Percentiles rank a stretch among this genome's conserved stretches.
Evolutionary conservation across 2,113 vertebrate species (phyloP).

Genomic region (Cololabis saira): DNA sequence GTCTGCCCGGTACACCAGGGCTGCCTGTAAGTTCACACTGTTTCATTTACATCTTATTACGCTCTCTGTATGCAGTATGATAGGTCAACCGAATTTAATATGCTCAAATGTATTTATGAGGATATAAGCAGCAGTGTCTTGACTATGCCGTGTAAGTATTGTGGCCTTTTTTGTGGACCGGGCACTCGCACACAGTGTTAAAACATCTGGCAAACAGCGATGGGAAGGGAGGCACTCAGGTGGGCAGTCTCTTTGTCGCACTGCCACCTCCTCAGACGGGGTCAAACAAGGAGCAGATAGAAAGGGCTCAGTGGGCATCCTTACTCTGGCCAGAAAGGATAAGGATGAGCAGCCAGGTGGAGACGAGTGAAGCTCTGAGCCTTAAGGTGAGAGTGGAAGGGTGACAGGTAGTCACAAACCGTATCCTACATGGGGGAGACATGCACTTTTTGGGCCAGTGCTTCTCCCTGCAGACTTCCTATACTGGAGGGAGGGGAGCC

Average conservation of each 20-base stretch:
- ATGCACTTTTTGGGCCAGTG: conserved; percentile 61
- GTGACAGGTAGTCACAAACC: conserved; percentile 57
- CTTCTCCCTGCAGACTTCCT: conserved; percentile 76
- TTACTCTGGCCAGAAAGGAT: conserved; percentile 40
- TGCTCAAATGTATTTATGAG: conserved; percentile 10
- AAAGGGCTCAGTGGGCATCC: conserved; percentile 51
- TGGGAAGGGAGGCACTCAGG: conserved; percentile 72
- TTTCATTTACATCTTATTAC: conserved; percentile 51
- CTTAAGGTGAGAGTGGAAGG: conserved; percentile 14
- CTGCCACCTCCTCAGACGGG: conserved; percentile 50
- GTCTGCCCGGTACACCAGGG: conserved; percentile 65
- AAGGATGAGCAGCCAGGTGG: conserved; percentile 56
- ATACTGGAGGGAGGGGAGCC: conserved; percentile 56
- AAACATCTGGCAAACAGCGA: conserved; percentile 72
- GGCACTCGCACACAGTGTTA: conserved; percentile 17
- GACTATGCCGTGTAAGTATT: conserved; percentile 49
- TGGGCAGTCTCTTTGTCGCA: conserved; percentile 61
- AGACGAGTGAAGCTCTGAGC: conserved; percentile 34
- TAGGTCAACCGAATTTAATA: conserved; percentile 5
- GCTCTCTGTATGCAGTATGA: conserved; percentile 4
- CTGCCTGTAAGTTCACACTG: conserved; percentile 70
- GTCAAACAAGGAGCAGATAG: conserved; percentile 62
- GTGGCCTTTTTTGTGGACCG: conserved; percentile 39
- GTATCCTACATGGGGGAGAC: conserved; percentile 51
- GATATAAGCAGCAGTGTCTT: conserved; percentile 33